Evolutionary conservation across 2,888 invertebrate genomes (phyloP).

Genomic region (Taphrorychus bicolor): DNA sequence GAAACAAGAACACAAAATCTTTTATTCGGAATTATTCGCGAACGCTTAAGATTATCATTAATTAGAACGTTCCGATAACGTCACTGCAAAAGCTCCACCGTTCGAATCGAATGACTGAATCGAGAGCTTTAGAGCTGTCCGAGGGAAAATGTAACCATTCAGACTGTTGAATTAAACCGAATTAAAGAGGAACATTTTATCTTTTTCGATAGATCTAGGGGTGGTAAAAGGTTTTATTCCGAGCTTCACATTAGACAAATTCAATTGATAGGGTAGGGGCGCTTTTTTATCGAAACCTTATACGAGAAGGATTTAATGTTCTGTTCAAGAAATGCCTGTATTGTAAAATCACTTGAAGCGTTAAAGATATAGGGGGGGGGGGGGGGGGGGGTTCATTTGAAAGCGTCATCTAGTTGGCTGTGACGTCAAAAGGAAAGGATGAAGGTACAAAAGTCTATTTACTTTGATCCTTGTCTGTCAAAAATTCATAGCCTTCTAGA

Average conservation of each 20-base stretch:
- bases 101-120: slow-evolving; percentile 43
- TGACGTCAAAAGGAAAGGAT: too few species aligned
- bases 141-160: slow-evolving; percentile 44
- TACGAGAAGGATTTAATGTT: background rate
- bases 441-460: too few species aligned
- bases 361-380: too few species aligned
- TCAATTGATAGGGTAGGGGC: slow-evolving; percentile 34
- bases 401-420: too few species aligned
- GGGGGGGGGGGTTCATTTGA: too few species aligned
- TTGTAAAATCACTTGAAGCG: too few species aligned
- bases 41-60: slow-evolving; percentile 44
- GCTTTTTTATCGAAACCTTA: slow-evolving; percentile 15
- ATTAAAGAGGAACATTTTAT: slow-evolving; percentile 43
- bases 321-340: too few species aligned
- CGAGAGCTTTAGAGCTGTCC: slow-evolving; percentile 48
- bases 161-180: slow-evolving; percentile 48
- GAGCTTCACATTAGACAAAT: slow-evolving; percentile 31
- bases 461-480: too few species aligned
- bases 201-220: slow-evolving; percentile 28
- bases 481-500: too few species aligned
- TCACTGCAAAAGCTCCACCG: slow-evolving; percentile 37
- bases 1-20: slow-evolving; percentile 1
- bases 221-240: slow-evolving; percentile 33
- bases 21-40: slow-evolving; percentile 18
- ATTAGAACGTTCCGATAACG: slow-evolving; percentile 46